Evolutionary conservation across 2,797 vertebrate species (phyloP), one percentile per base, ranked within the genome.

Genomic region (Astyanax mexicanus): DNA sequence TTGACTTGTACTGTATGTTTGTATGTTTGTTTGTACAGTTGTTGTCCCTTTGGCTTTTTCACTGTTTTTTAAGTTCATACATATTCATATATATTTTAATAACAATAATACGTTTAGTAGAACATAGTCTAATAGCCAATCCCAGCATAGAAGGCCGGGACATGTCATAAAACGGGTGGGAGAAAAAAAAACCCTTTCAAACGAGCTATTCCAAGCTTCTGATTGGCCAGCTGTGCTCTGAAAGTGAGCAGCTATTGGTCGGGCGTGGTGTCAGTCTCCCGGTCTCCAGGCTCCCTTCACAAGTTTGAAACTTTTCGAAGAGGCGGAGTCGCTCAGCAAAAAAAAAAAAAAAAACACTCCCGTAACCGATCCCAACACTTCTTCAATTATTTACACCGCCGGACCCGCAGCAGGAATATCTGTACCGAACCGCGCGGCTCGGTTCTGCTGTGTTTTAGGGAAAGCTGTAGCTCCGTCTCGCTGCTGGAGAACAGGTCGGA

Each of bases 231-330:
- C n/a, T 13, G 11, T 25, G 25, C 68, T 58, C 78, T 40, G 35
- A 55, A 10, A 6, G 35, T 35, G 74, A 37, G 52, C 37, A 69
- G 47, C 44, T 69, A 94, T 93, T 94, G 92, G 93, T 21, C 78
- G 51, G 60, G 29, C 10, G 45, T 62, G 4, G 76, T 85, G 88
- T 92, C 93, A 90, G 85, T 94, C 91, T 72, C 42, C 13, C 11
- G 52, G 81, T 70, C 67, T 81, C 72, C 64, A 82, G 64, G 74
- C 85, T 58, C 60, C 84, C 75, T 70, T 89, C 54, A 8, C 84
- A 90, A 89, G 91, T 94, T 94, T 93, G 84, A 93, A 94, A 94
- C 91, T 93, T 93, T 91, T 89, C 75, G 83, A 69, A 81, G 13
- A 88, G 80, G 83, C 80, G 89, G 92, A 87, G 83, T 93, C 93